Evolutionary conservation across 2,888 invertebrate genomes (phyloP).

Genomic region (Cremastobaeus sp.): DNA sequence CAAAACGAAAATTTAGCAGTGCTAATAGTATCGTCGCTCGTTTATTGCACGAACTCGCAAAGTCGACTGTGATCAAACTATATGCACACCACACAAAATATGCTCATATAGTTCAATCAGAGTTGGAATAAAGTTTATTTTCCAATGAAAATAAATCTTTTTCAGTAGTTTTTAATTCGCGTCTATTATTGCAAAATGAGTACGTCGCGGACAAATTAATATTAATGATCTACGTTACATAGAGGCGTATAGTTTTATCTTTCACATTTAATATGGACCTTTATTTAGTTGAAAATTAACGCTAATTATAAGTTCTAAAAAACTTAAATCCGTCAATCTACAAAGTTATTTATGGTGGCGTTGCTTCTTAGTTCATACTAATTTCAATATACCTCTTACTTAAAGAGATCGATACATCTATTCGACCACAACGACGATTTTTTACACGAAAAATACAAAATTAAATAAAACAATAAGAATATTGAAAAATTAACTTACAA

Average conservation of each 20-base stretch:
- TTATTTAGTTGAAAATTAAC: constrained; percentile 26
- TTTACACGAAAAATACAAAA: constrained; percentile 13
- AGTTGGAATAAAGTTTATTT: constrained; percentile 14
- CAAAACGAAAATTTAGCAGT: constrained; percentile 29
- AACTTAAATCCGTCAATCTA: constrained; percentile 44
- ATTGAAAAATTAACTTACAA: constrained; percentile 13
- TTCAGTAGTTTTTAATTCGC: constrained; percentile 7
- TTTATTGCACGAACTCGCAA: constrained; percentile 39
- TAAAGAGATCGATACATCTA: constrained; percentile 35
- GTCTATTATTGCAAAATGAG: constrained; percentile 38
- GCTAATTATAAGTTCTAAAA: constrained; percentile 25
- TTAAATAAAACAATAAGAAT: constrained; percentile 9
- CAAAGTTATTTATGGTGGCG: neutral
- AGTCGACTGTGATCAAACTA: no score
- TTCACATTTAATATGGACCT: constrained; percentile 3
- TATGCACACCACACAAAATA: no score
- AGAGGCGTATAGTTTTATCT: constrained; percentile 12
- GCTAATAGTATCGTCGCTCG: constrained; percentile 5
- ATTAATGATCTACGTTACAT: constrained; percentile 8
- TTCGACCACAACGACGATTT: constrained; percentile 47
- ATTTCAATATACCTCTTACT: neutral
- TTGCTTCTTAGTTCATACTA: constrained; percentile 3
- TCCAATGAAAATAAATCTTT: constrained; percentile 6
- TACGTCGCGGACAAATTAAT: constrained; percentile 22
- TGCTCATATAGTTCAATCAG: no score